A percentile compares a stretch with the other conserved stretches of the same genome.
Evolutionary conservation across 2,113 vertebrate species (phyloP).

Genomic region (Lanius ludovicianus): DNA sequence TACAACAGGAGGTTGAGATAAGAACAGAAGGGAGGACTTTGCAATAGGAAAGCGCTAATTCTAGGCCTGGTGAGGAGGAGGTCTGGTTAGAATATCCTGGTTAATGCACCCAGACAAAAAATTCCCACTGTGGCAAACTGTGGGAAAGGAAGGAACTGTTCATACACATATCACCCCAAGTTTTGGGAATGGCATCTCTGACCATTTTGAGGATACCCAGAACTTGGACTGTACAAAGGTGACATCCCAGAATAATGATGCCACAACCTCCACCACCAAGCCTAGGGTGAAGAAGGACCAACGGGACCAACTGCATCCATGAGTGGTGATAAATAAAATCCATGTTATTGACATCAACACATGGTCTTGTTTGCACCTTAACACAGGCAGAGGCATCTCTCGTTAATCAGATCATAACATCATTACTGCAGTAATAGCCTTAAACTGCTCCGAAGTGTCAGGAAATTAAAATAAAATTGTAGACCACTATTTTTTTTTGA

Average conservation of each 20-base stretch:
- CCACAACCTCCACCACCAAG: neutral
- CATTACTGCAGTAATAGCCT: neutral
- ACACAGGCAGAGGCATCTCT: neutral
- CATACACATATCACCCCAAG: neutral
- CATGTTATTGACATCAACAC: no score
- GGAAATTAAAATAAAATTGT: neutral
- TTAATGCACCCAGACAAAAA: neutral
- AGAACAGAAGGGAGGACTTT: neutral
- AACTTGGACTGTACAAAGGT: neutral
- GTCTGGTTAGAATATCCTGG: neutral
- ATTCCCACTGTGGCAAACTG: neutral
- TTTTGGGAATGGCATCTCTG: neutral
- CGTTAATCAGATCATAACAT: neutral
- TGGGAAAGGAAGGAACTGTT: neutral
- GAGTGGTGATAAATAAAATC: neutral
- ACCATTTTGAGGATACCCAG: rapidly evolving
- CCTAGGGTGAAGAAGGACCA: neutral
- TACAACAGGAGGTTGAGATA: rapidly evolving
- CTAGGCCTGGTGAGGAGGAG: neutral
- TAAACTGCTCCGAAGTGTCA: neutral
- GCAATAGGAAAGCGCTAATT: rapidly evolving
- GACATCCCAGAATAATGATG: neutral
- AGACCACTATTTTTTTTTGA: neutral
- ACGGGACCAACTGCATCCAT: neutral
- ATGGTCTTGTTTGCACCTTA: neutral